Percentiles rank a stretch among this genome's conserved stretches.
Conservation (phyloP, 2,113 vertebrate species). For the Panthera tigris region DNA sequence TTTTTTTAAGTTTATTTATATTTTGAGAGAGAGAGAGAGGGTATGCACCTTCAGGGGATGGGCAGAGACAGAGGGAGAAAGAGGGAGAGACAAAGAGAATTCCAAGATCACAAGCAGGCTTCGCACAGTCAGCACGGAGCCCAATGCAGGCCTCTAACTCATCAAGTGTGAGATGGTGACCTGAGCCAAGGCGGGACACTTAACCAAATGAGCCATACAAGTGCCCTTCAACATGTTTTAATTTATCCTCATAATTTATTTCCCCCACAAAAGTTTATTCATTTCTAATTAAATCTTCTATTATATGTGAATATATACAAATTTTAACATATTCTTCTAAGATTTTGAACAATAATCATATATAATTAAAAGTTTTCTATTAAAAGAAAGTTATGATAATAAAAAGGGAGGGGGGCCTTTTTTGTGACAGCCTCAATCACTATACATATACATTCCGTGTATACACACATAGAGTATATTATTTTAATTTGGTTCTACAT, state of each 20-base stretch:
- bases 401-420: neutral
- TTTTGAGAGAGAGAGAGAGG: no score
- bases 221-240: neutral
- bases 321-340: conserved; percentile 10
- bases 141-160: no score
- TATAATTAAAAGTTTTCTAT: neutral
- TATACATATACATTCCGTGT: neutral
- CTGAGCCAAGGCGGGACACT: no score
- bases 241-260: neutral
- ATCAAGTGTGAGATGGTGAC: no score
- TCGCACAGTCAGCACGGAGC: no score
- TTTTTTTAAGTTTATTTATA: no score
- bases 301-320: neutral
- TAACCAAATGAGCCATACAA: no score
- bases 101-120: no score
- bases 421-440: neutral
- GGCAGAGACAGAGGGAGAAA: no score
- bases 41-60: no score
- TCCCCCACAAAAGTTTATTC: neutral
- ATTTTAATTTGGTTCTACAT: neutral
- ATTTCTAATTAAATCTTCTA: neutral
- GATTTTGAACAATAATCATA: neutral
- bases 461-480: neutral
- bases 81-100: no score
- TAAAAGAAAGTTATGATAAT: neutral